A percentile compares a stretch with the other conserved stretches of the same genome.
Evolutionary conservation across 2,113 vertebrate genomes (phyloP).

Genomic region (Andinoacara biseriatus): DNA sequence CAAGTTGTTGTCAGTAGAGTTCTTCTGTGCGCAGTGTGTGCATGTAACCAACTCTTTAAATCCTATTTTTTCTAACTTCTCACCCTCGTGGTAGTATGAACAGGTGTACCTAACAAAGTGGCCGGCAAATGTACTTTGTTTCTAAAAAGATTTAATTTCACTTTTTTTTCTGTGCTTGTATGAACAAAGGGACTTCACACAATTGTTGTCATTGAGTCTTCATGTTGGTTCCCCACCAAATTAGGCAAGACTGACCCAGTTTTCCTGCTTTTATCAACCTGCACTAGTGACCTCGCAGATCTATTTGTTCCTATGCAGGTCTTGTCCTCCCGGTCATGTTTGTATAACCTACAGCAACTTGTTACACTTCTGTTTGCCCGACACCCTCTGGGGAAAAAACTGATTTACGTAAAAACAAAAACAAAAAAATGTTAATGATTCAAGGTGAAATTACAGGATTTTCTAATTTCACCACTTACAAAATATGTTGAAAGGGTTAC

Average conservation of each 20-base stretch:
- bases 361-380: background rate
- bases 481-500: background rate
- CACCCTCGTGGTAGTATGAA: background rate
- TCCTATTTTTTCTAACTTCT: background rate
- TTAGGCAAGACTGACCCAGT: background rate
- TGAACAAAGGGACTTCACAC: background rate
- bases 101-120: background rate
- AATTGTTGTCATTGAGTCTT: background rate
- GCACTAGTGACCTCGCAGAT: background rate
- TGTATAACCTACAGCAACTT: background rate
- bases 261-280: background rate
- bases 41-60: background rate
- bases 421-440: fast-evolving
- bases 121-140: background rate
- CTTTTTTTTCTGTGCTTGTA: background rate
- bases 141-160: too few relatives aligned
- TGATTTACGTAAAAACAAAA: fast-evolving
- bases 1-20: background rate
- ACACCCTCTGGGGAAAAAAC: fast-evolving
- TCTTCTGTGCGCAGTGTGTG: background rate
- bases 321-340: too few relatives aligned
- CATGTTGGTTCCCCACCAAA: too few relatives aligned
- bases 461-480: background rate
- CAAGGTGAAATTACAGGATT: background rate
- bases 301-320: background rate